These are phyloP conservation scores for Thamnaconus septentrionalis DNA, from an alignment of 2,113 vertebrate genomes.

Conservation along the genomic window DNA sequence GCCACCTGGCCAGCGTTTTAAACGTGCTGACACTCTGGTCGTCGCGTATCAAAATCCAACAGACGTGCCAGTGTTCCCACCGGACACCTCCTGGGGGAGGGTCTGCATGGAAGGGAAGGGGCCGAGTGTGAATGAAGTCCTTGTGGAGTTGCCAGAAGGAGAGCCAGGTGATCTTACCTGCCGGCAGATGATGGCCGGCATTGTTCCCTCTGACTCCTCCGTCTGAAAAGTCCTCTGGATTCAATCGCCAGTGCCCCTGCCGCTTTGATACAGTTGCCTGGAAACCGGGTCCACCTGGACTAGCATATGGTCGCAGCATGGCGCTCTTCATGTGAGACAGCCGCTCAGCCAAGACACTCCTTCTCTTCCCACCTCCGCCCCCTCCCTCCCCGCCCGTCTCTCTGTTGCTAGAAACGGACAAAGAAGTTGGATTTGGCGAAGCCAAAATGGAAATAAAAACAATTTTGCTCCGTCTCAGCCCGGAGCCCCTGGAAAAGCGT, in stretches of 20 bases:
- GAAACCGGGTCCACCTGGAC: slow-evolving; percentile 76
- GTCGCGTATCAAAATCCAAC: slow-evolving; percentile 49
- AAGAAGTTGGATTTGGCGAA: slow-evolving; percentile 6
- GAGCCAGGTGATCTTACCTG: slow-evolving; percentile 71
- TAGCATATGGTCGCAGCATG: slow-evolving; percentile 79
- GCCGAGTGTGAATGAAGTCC: slow-evolving; percentile 56
- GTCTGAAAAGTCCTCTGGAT: slow-evolving; percentile 69
- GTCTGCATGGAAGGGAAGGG: slow-evolving; percentile 28
- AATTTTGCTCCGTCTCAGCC: neutral
- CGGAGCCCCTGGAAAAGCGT: slow-evolving; percentile 1
- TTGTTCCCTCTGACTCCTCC: slow-evolving; percentile 66
- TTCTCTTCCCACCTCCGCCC: slow-evolving; percentile 19
- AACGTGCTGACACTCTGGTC: slow-evolving; percentile 45
- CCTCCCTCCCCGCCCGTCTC: slow-evolving; percentile 10
- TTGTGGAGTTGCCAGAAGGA: slow-evolving; percentile 60
- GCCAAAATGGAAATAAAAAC: neutral
- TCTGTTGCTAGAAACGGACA: slow-evolving; percentile 15
- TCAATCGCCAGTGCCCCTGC: slow-evolving; percentile 62
- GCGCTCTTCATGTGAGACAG: slow-evolving; percentile 68
- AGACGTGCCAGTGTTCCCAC: slow-evolving; percentile 52
- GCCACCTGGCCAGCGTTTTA: slow-evolving; percentile 45
- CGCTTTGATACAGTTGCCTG: slow-evolving; percentile 77
- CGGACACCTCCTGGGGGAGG: slow-evolving; percentile 46
- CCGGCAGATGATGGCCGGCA: slow-evolving; percentile 66
- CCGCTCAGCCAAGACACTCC: slow-evolving; percentile 61